These are phyloP conservation scores for Meloidogyne chitwoodi DNA, from an alignment of 1,140 invertebrate genomes.

Conservation along the genomic window DNA sequence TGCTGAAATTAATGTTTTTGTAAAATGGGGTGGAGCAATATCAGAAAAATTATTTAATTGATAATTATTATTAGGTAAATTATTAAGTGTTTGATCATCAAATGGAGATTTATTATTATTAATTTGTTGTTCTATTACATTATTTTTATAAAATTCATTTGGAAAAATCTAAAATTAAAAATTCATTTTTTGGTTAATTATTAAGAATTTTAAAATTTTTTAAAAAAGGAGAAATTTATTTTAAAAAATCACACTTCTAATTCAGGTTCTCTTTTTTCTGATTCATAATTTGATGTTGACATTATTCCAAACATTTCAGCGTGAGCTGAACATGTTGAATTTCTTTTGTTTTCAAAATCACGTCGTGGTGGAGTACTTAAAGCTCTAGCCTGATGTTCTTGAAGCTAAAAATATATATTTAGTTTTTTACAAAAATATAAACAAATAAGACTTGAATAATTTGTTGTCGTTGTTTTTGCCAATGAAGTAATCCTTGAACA, in stretches of 20 bases:
- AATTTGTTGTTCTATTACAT: too few species aligned
- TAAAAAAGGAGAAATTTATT: too few species aligned
- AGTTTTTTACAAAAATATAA: too few species aligned
- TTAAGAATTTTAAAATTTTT: too few species aligned
- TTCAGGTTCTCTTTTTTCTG: background rate
- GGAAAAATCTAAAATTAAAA: too few species aligned
- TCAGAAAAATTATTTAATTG: conserved; percentile 40
- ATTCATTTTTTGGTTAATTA: too few species aligned
- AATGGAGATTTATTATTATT: background rate
- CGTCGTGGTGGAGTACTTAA: conserved; percentile 3
- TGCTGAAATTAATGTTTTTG: conserved; percentile 52
- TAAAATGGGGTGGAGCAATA: conserved; percentile 55
- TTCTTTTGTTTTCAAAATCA: background rate
- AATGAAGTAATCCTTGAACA: background rate
- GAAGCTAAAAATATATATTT: background rate
- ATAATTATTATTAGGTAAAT: too few species aligned
- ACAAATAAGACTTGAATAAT: background rate
- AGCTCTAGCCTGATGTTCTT: background rate
- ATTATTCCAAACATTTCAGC: background rate
- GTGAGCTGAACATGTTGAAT: background rate
- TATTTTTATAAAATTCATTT: too few species aligned
- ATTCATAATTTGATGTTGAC: background rate
- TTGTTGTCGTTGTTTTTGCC: background rate
- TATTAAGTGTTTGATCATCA: conserved; percentile 20
- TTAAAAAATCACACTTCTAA: background rate